Evolutionary conservation across 2,888 invertebrate species (phyloP), one percentile per base, ranked within the genome.

Genomic region (Ischnus inquisitorius): DNA sequence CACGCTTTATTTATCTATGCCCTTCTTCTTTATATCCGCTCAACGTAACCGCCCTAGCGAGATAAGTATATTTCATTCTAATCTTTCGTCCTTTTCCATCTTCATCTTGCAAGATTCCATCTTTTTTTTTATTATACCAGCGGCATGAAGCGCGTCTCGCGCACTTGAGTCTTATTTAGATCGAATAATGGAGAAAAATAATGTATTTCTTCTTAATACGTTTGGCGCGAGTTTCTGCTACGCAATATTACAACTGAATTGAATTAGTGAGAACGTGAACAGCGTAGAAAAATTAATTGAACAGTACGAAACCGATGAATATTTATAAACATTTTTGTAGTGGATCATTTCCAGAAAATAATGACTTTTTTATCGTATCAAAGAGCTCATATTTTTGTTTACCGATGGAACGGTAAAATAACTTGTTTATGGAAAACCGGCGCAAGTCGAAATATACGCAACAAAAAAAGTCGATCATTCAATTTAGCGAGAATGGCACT

Each of bases 21-120:
- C 43, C 28, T 19, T 57, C 46, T 79, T 82, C 79, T 82, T 74
- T 48, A 64, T 67, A 46, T 67, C 41, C 43, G n/a, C 69, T 43
- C 79, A 28, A 79, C 43, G 25, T 43, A 51, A 62, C 69, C 48
- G 39, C 39, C 65, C 65, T 16, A n/a, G 64, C 6, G 54, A 43
- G 72, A 72, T 41, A 54, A 43, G 54, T 72, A 72, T 72, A 79
- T 54, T 54, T 65, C 43, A 43, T 72, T 71, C 71, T 72, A 41
- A 79, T 65, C 25, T 51, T 65, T 57, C 43, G 43, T 28, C 43
- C 4, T 19, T 65, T 71, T 41, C 19, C 39, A 16, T 39, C 54
- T 19, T 41, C 14, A 22, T n/a, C 34, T 19, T 28, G 19, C 10
- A 16, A 12, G 16, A 39, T 41, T 39, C 8, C 6, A 48, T 28